These are phyloP conservation scores for Neoitamus cyanurus DNA, from an alignment of 2,888 invertebrate species.

Conservation along the genomic window DNA sequence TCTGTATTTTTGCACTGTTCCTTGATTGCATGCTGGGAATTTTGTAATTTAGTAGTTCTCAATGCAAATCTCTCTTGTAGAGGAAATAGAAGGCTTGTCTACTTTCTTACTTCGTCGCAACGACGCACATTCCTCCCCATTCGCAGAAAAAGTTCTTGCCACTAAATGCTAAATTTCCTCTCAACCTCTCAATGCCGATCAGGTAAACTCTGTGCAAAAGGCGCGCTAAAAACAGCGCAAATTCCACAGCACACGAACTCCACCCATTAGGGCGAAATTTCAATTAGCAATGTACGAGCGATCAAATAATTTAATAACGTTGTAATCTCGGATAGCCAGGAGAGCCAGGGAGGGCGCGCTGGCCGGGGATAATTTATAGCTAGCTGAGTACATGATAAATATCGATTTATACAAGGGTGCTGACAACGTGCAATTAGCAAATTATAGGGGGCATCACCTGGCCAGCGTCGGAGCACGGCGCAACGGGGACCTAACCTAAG, in stretches of 20 bases:
- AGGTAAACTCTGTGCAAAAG: not conserved
- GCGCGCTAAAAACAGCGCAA: not conserved
- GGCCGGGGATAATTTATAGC: constrained; percentile 33
- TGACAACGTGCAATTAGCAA: constrained; percentile 41
- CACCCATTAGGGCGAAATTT: constrained; percentile 8
- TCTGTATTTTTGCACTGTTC: too few relatives aligned
- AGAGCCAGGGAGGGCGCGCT: not conserved
- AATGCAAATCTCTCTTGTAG: too few relatives aligned
- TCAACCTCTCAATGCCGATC: not conserved
- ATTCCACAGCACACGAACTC: not conserved
- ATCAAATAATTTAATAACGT: constrained; percentile 42
- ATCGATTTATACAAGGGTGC: constrained; percentile 30
- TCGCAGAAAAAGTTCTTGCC: too few relatives aligned
- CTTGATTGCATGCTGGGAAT: too few relatives aligned
- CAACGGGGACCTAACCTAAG: not conserved
- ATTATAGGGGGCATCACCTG: constrained; percentile 17
- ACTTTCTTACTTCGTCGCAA: too few relatives aligned
- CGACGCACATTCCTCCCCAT: too few relatives aligned
- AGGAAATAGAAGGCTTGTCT: too few relatives aligned
- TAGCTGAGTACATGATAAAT: constrained; percentile 34
- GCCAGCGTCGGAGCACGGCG: not conserved
- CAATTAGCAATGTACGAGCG: constrained; percentile 26
- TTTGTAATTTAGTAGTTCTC: too few relatives aligned
- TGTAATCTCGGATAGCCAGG: constrained; percentile 1
- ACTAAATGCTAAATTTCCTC: constrained; percentile 49